Percentiles rank a stretch among this genome's conserved stretches.
Conservation (phyloP, 92 coral and sea anemone species). For the Meandrina meandrites region DNA sequence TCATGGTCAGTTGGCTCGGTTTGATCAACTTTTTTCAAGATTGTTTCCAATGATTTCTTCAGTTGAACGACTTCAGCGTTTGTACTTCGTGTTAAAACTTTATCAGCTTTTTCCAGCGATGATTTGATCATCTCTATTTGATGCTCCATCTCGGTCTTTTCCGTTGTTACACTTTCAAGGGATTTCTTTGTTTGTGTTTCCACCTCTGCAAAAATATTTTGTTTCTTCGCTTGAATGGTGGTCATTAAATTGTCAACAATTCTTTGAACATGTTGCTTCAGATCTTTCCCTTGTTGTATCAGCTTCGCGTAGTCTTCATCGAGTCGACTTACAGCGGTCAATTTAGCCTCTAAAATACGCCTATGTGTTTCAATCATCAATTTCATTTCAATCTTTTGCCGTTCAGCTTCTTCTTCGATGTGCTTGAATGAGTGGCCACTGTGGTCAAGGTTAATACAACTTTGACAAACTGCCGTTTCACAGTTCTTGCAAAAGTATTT, state of each 20-base stretch:
- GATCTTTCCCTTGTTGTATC: background rate
- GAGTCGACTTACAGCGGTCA: background rate
- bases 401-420: constrained; percentile 15
- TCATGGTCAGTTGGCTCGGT: background rate
- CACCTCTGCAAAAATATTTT: background rate
- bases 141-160: background rate
- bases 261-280: background rate
- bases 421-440: constrained; percentile 16
- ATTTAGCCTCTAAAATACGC: background rate
- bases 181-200: background rate
- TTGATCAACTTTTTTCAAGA: background rate
- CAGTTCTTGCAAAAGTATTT: too few species aligned
- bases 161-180: background rate
- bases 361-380: background rate
- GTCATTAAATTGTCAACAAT: background rate
- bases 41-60: background rate
- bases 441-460: too few species aligned
- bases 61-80: constrained; percentile 7
- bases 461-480: too few species aligned
- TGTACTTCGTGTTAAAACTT: background rate
- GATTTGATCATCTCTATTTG: background rate
- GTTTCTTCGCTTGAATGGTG: background rate
- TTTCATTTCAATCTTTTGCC: background rate
- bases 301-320: background rate
- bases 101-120: constrained; percentile 1